Evolutionary conservation across 1,140 invertebrate genomes (phyloP), one percentile per base, ranked within the genome.

Genomic region (Pseudomyrmex cubaensis): DNA sequence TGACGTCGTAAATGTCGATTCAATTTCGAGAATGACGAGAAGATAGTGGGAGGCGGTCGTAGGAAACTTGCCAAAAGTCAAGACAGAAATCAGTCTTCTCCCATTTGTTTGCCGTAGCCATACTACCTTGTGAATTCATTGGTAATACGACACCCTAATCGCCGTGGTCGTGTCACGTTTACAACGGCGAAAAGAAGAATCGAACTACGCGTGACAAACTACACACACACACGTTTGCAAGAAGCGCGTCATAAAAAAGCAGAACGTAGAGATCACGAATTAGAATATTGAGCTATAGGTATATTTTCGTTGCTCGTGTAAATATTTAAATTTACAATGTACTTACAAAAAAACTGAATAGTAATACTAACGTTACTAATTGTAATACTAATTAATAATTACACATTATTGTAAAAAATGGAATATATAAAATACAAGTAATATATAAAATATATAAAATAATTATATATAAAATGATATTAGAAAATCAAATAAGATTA

Each of bases 1-100:
- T 78, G 78, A 86, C 85, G 83, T 88, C 88, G 90, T 90, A 91
- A 91, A 90, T 87, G 90, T 87, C 91, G 90, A 91, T 92, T 91
- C 87, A 84, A 90, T 86, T 85, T 88, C 84, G 84, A 78, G 88
- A 88, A 87, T 88, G 87, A 83, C 64, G 73, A 77, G 74, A 86
- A 46, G 56, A 84, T 76, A 87, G 83, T 61, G 57, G 76, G 88
- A 90, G 88, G 86, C 67, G 52, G 67, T 63, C 69, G 83, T 86
- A 87, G 91, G 90, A 89, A 85, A 89, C 82, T 86, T 92, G 90
- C 91, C 91, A 91, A 91, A 91, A 91, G 69, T 74, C 75, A 46
- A 69, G 83, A 66, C 82, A 86, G 90, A 90, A 88, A 88, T 88
- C 89, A 85, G 83, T 86, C 90, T 89, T 84, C 89, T 77, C 74